These are phyloP conservation scores for Diplodus sargus DNA, from an alignment of 2,797 vertebrate genomes.

Conservation along the genomic window DNA sequence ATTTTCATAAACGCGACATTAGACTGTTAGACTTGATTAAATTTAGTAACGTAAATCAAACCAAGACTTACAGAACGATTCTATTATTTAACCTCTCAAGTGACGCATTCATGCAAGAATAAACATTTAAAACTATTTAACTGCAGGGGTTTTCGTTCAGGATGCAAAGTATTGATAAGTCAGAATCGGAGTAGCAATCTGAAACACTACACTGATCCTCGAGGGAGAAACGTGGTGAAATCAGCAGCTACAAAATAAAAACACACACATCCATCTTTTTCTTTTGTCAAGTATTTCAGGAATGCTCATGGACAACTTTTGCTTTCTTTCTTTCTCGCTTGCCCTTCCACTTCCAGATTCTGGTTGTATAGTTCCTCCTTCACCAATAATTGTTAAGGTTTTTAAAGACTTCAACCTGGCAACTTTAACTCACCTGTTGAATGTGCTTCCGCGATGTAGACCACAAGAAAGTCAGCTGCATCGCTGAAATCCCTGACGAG, in stretches of 20 bases:
- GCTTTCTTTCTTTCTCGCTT: too few relatives aligned
- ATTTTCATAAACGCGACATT: not conserved
- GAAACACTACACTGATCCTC: too few relatives aligned
- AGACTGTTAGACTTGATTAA: not conserved
- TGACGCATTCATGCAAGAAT: too few relatives aligned
- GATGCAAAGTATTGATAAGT: not conserved
- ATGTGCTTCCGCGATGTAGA: constrained; percentile 95
- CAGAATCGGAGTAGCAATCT: too few relatives aligned
- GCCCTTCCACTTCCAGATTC: not conserved
- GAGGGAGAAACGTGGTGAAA: too few relatives aligned
- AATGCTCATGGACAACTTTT: too few relatives aligned
- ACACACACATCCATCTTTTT: not conserved
- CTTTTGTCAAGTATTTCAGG: not conserved
- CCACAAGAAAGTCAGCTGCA: constrained; percentile 90
- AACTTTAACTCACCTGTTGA: constrained; percentile 85
- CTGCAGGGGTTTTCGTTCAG: not conserved
- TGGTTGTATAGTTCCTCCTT: not conserved
- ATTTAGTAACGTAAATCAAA: not conserved
- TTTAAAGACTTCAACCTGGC: not conserved
- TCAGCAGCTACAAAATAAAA: not conserved
- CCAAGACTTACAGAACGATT: not conserved
- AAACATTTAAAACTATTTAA: not conserved
- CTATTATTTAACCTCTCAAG: too few relatives aligned
- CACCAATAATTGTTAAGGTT: not conserved
- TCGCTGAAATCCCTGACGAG: constrained; percentile 89